A percentile compares a stretch with the other conserved stretches of the same genome.
These are phyloP conservation scores for Hypselothyrea guttata DNA, from an alignment of 2,888 invertebrate genomes.

Conservation along the genomic window DNA sequence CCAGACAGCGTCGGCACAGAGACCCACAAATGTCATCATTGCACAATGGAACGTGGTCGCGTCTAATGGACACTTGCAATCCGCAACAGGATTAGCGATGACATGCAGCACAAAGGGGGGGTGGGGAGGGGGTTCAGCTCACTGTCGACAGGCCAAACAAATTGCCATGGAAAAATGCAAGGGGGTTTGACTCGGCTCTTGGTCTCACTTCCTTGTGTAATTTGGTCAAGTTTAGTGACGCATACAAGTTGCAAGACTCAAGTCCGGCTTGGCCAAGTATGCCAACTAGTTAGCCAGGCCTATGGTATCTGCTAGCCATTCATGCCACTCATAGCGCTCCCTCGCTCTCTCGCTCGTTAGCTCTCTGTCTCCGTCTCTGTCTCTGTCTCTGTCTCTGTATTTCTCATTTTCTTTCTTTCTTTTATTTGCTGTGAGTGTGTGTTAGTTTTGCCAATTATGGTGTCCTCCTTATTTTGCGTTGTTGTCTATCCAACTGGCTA, in stretches of 20 bases:
- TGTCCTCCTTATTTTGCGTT: constrained; percentile 74
- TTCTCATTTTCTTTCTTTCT: constrained; percentile 1
- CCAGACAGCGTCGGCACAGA: constrained; percentile 44
- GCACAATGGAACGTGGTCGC: constrained; percentile 48
- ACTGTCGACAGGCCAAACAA: constrained; percentile 46
- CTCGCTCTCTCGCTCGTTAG: constrained; percentile 10
- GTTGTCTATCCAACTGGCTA: constrained; percentile 58
- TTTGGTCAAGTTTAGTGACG: constrained; percentile 79
- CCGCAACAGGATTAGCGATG: constrained; percentile 1
- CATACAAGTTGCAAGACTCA: constrained; percentile 53
- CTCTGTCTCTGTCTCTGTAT: constrained; percentile 9
- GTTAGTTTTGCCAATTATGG: constrained; percentile 76
- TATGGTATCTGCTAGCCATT: constrained; percentile 53
- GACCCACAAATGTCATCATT: constrained; percentile 59
- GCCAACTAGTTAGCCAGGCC: constrained; percentile 59
- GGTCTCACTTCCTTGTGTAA: constrained; percentile 70
- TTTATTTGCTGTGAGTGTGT: constrained; percentile 25
- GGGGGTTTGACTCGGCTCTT: too few relatives aligned
- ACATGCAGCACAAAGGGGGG: constrained; percentile 13
- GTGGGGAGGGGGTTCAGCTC: constrained; percentile 7
- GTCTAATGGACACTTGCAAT: constrained; percentile 51
- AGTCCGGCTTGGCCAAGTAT: constrained; percentile 69
- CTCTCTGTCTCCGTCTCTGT: constrained; percentile 13
- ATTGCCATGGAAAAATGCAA: constrained; percentile 31
- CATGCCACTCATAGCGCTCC: constrained; percentile 44